phyloP scores from a whole-genome alignment of 2,797 vertebrate genomes.

The Menidia menidia region DNA sequence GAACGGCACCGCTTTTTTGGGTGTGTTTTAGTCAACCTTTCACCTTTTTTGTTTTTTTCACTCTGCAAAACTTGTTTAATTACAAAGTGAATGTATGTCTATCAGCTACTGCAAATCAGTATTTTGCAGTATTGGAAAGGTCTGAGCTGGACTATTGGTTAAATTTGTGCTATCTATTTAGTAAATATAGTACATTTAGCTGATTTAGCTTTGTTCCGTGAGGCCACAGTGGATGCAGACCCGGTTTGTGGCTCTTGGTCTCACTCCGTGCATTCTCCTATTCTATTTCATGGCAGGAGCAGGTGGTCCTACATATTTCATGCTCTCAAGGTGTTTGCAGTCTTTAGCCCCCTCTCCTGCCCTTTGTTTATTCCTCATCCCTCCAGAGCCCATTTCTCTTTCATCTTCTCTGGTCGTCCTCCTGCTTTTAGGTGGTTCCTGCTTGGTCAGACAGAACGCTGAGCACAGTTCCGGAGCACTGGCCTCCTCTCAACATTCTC shows the following conservation, averaged over 20 bases:
- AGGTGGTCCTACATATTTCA: constrained; percentile 65
- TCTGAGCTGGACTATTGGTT: too few relatives aligned
- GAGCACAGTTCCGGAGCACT: constrained; percentile 80
- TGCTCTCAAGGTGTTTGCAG: constrained; percentile 52
- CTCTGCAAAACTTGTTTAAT: constrained; percentile 7
- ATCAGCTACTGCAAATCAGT: too few relatives aligned
- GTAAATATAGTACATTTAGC: too few relatives aligned
- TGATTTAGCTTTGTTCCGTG: too few relatives aligned
- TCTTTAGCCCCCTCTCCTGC: constrained; percentile 37
- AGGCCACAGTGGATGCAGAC: too few relatives aligned
- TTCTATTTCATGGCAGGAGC: constrained; percentile 54
- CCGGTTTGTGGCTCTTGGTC: neutral
- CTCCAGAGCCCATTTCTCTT: constrained; percentile 64
- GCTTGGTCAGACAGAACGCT: constrained; percentile 89
- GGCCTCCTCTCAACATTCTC: constrained; percentile 72
- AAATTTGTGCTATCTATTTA: too few relatives aligned
- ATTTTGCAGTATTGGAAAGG: too few relatives aligned
- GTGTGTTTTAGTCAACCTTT: constrained; percentile 51
- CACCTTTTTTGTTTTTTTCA: constrained; percentile 26
- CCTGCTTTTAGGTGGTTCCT: constrained; percentile 76
- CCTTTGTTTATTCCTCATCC: constrained; percentile 53
- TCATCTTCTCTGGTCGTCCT: constrained; percentile 54
- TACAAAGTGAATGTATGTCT: too few relatives aligned
- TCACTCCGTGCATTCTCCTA: constrained; percentile 34
- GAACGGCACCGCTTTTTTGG: constrained; percentile 31